A percentile compares a stretch with the other conserved stretches of the same genome.
Conservation (phyloP, 1,140 invertebrate genomes). For the Zaprionus kolodkinae region DNA sequence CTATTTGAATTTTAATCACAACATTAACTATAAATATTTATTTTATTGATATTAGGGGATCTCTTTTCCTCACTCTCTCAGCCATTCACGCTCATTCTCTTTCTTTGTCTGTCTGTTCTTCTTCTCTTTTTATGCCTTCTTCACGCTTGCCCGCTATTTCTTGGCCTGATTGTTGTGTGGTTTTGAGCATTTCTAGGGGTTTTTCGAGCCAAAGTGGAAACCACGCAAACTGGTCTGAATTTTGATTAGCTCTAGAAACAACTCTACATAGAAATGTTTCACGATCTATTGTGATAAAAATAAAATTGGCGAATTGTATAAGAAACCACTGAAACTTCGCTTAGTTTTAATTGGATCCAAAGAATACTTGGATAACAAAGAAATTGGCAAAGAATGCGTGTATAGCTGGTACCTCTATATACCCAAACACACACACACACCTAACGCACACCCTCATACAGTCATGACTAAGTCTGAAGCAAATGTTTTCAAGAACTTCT, state of each 20-base stretch:
- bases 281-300: neutral
- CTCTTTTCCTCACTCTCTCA: neutral
- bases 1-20: constrained; percentile 78
- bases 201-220: constrained; percentile 20
- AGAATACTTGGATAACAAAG: neutral
- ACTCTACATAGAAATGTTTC: neutral
- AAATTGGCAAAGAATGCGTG: neutral
- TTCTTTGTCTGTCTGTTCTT: constrained; percentile 21
- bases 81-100: constrained; percentile 1
- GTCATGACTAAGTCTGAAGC: neutral
- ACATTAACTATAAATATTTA: constrained; percentile 77
- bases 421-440: neutral
- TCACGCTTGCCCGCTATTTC: constrained; percentile 56
- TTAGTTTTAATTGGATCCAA: neutral
- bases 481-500: constrained; percentile 24
- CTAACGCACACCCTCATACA: neutral
- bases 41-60: constrained; percentile 64
- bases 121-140: constrained; percentile 11
- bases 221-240: constrained; percentile 1
- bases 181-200: constrained; percentile 72
- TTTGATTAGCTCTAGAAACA: neutral
- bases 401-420: neutral
- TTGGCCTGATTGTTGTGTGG: constrained; percentile 65
- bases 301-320: neutral
- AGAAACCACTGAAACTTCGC: neutral